phyloP scores from a whole-genome alignment of 2,113 vertebrate genomes.

The Megaceryle maxima region DNA sequence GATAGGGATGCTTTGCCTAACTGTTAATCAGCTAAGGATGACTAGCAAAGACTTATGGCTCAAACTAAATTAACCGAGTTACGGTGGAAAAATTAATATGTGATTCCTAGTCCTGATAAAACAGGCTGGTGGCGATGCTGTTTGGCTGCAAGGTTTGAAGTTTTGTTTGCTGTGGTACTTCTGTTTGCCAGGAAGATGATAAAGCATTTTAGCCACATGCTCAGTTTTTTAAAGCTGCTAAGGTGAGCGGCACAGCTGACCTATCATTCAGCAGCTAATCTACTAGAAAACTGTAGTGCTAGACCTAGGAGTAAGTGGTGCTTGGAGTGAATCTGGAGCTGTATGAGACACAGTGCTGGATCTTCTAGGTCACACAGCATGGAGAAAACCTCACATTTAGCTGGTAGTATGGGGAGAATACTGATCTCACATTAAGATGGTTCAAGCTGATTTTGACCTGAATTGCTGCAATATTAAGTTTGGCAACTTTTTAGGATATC shows the following conservation, averaged over 20 bases:
- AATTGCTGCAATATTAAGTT: neutral
- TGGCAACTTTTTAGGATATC: neutral
- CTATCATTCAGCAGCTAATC: neutral
- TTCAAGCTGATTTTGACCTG: neutral
- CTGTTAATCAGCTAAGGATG: neutral
- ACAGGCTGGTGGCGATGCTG: neutral
- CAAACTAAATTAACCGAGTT: neutral
- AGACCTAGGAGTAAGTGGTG: neutral
- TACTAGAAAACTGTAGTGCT: neutral
- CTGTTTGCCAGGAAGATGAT: neutral
- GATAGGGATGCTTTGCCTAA: neutral
- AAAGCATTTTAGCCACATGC: neutral
- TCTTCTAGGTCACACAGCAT: fast-evolving
- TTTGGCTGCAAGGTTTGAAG: neutral
- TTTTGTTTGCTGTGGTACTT: neutral
- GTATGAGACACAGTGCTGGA: fast-evolving
- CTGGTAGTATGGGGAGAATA: neutral
- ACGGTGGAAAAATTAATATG: neutral
- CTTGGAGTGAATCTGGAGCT: neutral
- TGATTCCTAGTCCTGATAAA: neutral
- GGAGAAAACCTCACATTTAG: neutral
- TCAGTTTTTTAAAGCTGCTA: neutral
- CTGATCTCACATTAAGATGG: too few species aligned
- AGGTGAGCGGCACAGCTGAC: neutral
- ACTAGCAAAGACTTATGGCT: neutral